Base-by-base conservation (phyloP, 2,888 invertebrate genomes). In the Siphlonurus alternatus region DNA sequence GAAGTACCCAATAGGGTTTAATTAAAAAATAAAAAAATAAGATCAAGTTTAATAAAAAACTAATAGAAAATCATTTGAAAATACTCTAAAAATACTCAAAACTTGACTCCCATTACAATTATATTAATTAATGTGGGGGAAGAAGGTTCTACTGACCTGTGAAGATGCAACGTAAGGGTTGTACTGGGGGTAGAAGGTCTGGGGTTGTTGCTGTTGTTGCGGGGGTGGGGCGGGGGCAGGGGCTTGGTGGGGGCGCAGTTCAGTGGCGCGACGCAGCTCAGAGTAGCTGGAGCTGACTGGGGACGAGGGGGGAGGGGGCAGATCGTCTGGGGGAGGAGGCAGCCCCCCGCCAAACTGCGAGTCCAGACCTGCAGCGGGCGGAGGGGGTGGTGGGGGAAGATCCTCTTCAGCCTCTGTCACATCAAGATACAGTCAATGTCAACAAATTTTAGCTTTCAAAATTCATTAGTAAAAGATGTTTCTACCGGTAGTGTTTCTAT, bases 221-320 rank as follows among this genome's bases (percentile, higher is more conserved):
- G 79, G 78, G 25, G 53, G 64, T 2, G 80, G 77, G 63, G 77
- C 78, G 66, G 73, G 78, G 64, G 80, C 78, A 64, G 83, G 81
- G 69, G 67, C 70, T 59, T 69, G 68, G 24, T 70, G 83, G 22
- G 81, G 82, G 0, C 81, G 81, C 68, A 76, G 75, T 70, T 88
- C 83, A 23, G 89, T 89, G 18, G 93, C 92, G 68, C 89, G 80
- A 63, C 88, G 81, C 65, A 93, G 77, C 76, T 93, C 93, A 72
- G 92, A 92, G 71, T 93, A 93, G 69, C 91, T 92, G 1, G 92
- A 93, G 71, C 91, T 92, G 0, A 93, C 93, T 1, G 93, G 93
- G 66, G 91, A 91, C 7, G 92, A 91, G 65, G 86, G 81, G 3
- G 93, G 92, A 22, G 89, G 89, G 65, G 86, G 81, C 67, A 87